Conservation (phyloP, 1,140 invertebrate species). For the Saccostrea cuccullata region DNA sequence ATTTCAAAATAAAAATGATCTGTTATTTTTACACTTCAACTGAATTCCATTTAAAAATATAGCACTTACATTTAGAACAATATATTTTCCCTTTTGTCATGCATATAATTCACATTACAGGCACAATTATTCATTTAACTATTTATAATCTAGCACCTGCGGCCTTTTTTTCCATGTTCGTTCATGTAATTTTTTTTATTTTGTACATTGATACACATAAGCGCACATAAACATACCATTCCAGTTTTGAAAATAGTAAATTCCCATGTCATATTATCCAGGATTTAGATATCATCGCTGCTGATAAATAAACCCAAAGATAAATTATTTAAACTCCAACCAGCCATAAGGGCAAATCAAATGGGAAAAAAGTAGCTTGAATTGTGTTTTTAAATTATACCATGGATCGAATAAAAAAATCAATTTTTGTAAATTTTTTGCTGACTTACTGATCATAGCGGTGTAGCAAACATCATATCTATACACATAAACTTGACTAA, state of each 20-base stretch:
- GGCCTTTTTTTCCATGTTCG: too few species aligned
- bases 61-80: too few species aligned
- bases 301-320: not conserved
- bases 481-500: not conserved
- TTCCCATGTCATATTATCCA: not conserved
- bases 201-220: too few species aligned
- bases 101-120: too few species aligned
- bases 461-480: not conserved
- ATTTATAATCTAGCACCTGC: too few species aligned
- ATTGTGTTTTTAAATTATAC: not conserved
- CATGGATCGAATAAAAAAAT: slow-evolving; percentile 5
- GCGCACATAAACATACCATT: not conserved
- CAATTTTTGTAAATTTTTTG: not conserved
- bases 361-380: not conserved
- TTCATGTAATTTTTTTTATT: too few species aligned
- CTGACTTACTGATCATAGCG: not conserved
- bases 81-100: too few species aligned
- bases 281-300: not conserved
- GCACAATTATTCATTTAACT: too few species aligned
- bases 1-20: too few species aligned
- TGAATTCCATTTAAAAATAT: too few species aligned
- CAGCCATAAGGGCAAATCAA: not conserved
- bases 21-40: too few species aligned
- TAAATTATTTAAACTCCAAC: slow-evolving; percentile 13
- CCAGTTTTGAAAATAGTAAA: not conserved